phyloP scores from a whole-genome alignment of 2,888 invertebrate species.

The Sinopyrophorus schimmeli region DNA sequence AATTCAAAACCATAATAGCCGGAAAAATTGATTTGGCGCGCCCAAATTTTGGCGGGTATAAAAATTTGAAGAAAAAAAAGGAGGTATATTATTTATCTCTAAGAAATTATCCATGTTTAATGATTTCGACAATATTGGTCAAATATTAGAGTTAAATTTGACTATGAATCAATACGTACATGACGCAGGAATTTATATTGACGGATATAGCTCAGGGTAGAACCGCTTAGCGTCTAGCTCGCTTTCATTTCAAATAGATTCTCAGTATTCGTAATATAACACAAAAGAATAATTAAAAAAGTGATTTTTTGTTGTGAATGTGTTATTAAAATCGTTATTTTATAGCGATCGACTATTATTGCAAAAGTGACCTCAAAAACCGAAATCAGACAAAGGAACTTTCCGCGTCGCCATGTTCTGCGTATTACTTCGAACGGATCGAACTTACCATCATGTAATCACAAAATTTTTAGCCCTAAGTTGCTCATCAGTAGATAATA shows the following conservation, averaged over 20 bases:
- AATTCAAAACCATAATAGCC: no score
- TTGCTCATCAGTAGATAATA: constrained; percentile 61
- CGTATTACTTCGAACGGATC: constrained; percentile 55
- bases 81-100: no score
- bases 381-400: constrained; percentile 27
- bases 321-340: neutral
- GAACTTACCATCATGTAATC: constrained; percentile 70
- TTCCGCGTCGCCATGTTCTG: constrained; percentile 55
- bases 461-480: constrained; percentile 63
- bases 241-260: constrained; percentile 29
- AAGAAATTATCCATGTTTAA: no score
- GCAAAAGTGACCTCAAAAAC: constrained; percentile 21
- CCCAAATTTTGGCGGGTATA: constrained; percentile 8
- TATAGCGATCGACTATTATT: neutral
- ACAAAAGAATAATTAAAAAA: no score
- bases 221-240: constrained; percentile 26
- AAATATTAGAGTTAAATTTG: constrained; percentile 14
- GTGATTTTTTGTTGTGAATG: neutral
- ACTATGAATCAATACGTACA: constrained; percentile 30
- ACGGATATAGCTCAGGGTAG: constrained; percentile 29
- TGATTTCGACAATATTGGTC: constrained; percentile 5
- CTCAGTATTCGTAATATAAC: no score
- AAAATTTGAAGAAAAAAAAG: constrained; percentile 7
- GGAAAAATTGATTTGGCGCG: constrained; percentile 26
- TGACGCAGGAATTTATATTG: constrained; percentile 36